Conservation (phyloP, 2,888 invertebrate species). For the Celastrina argiolus region DNA sequence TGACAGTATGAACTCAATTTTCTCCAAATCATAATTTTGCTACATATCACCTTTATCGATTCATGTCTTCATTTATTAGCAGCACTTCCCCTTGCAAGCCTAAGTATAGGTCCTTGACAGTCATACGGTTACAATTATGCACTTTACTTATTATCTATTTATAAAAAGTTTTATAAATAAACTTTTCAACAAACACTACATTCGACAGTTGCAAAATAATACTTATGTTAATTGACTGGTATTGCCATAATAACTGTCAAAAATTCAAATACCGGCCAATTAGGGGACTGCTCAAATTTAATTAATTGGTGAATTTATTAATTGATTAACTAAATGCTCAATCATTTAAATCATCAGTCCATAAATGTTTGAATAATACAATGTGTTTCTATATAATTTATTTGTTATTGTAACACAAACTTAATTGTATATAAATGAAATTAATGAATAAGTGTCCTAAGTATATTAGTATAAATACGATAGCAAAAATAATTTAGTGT, state of each 20-base stretch:
- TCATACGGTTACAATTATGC: not conserved
- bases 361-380: constrained; percentile 3
- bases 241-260: not conserved
- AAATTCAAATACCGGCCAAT: not conserved
- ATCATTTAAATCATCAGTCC: not conserved
- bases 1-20: too few relatives aligned
- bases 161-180: not conserved
- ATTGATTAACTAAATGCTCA: constrained; percentile 3
- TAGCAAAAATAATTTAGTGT: constrained; percentile 22
- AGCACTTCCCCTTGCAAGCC: not conserved
- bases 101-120: not conserved
- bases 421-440: not conserved
- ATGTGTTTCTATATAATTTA: constrained; percentile 10
- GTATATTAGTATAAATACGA: constrained; percentile 19
- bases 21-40: too few relatives aligned
- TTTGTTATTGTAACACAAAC: constrained; percentile 8
- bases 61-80: too few relatives aligned
- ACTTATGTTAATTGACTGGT: not conserved
- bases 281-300: not conserved
- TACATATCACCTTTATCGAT: too few relatives aligned
- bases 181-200: not conserved
- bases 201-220: not conserved
- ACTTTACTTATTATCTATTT: not conserved
- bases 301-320: constrained; percentile 12
- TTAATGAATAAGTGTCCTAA: constrained; percentile 8